Conservation (phyloP, 2,888 invertebrate genomes). For the Melipona beecheii region DNA sequence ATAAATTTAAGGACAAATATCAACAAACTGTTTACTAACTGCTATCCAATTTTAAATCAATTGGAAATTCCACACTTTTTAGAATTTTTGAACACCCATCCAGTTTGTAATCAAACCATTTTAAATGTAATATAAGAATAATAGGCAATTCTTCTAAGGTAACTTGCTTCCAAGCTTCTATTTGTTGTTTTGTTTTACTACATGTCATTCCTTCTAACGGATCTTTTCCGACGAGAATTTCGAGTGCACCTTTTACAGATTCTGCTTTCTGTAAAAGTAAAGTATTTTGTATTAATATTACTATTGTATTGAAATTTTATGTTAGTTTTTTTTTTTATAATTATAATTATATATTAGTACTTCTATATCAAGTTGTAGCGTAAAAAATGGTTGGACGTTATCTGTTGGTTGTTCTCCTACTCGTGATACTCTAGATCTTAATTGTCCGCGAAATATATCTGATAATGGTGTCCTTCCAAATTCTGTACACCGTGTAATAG, state of each 20-base stretch:
- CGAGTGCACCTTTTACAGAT: constrained; percentile 94
- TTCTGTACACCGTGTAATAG: constrained; percentile 93
- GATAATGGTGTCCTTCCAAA: constrained; percentile 94
- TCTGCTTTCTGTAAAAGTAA: constrained; percentile 88
- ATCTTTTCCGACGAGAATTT: constrained; percentile 93
- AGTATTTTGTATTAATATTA: neutral
- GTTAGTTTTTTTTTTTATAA: neutral
- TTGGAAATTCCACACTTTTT: constrained; percentile 95
- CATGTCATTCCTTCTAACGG: constrained; percentile 94
- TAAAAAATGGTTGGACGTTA: constrained; percentile 97
- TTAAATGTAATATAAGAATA: constrained; percentile 95
- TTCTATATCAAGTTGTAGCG: constrained; percentile 97
- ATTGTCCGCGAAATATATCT: constrained; percentile 96
- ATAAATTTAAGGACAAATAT: neutral
- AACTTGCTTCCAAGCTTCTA: constrained; percentile 95
- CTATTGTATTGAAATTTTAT: constrained; percentile 3
- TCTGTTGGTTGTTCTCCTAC: constrained; percentile 92
- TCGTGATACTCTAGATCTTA: constrained; percentile 92
- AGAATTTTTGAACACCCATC: constrained; percentile 96
- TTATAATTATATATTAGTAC: constrained; percentile 83
- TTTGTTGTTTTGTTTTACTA: constrained; percentile 91
- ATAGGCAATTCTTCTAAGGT: constrained; percentile 95
- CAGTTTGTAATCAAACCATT: constrained; percentile 95
- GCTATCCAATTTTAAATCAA: constrained; percentile 95
- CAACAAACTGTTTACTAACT: constrained; percentile 86